These are phyloP conservation scores for Rhinoraja longicauda DNA, from an alignment of 2,797 vertebrate species.

Conservation along the genomic window DNA sequence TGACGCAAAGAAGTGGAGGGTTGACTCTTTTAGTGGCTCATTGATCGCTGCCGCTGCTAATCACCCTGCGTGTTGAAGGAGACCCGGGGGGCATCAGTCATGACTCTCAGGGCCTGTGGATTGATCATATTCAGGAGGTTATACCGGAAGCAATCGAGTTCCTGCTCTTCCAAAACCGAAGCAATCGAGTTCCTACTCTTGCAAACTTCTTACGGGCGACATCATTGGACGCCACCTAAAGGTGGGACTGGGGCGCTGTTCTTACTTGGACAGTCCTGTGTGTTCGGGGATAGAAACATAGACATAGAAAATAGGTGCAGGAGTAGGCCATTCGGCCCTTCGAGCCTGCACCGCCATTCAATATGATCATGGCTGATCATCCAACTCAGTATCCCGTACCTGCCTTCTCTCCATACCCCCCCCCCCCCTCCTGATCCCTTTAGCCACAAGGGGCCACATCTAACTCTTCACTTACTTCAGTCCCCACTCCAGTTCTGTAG, in stretches of 20 bases:
- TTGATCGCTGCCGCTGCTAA: background rate
- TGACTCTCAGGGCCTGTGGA: slow-evolving; percentile 85
- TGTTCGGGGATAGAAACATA: too few species aligned
- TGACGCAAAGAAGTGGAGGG: background rate
- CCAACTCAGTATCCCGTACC: too few species aligned
- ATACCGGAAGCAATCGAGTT: slow-evolving; percentile 40
- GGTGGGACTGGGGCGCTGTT: slow-evolving; percentile 54
- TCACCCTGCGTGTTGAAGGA: background rate
- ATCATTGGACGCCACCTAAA: slow-evolving; percentile 98
- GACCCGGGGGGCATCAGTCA: slow-evolving; percentile 44
- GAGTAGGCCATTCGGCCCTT: too few species aligned
- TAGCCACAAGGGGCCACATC: too few species aligned
- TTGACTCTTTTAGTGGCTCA: background rate
- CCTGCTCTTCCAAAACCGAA: slow-evolving; percentile 49
- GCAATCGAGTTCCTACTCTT: slow-evolving; percentile 83
- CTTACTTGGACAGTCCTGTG: too few species aligned
- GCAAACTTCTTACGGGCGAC: slow-evolving; percentile 83
- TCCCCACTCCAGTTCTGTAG: too few species aligned
- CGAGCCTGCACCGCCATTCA: too few species aligned
- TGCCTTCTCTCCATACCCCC: too few species aligned
- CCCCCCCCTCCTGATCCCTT: too few species aligned
- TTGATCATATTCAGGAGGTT: slow-evolving; percentile 83
- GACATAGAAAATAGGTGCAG: too few species aligned
- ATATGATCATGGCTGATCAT: too few species aligned
- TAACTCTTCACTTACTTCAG: too few species aligned